A percentile compares a stretch with the other conserved stretches of the same genome.
Evolutionary conservation across 2,797 vertebrate species (phyloP).

Genomic region (Pseudochirops cupreus): DNA sequence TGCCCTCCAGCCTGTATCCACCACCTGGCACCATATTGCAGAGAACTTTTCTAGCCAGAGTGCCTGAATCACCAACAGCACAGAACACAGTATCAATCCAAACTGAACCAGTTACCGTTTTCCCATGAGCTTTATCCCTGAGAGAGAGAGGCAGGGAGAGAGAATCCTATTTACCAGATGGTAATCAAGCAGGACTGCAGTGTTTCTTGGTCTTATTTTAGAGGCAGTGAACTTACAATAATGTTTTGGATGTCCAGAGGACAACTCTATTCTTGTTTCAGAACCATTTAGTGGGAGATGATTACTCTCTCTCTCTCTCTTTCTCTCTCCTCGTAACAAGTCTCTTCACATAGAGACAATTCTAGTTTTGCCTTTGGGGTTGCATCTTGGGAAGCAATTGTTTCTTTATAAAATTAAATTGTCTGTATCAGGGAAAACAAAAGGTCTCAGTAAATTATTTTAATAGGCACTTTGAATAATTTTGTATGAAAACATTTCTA

Average conservation of each 20-base stretch:
- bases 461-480: constrained; percentile 82
- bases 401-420: constrained; percentile 84
- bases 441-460: constrained; percentile 84
- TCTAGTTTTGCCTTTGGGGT: constrained; percentile 68
- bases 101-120: constrained; percentile 74
- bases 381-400: constrained; percentile 77
- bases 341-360: not conserved
- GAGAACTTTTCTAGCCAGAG: constrained; percentile 87
- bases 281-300: constrained; percentile 58
- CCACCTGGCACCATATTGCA: constrained; percentile 69
- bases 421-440: constrained; percentile 80
- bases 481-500: constrained; percentile 82
- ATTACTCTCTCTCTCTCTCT: constrained; percentile 33
- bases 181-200: constrained; percentile 18
- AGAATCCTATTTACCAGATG: constrained; percentile 38
- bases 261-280: constrained; percentile 52
- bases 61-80: constrained; percentile 86
- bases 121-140: constrained; percentile 57
- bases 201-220: constrained; percentile 46
- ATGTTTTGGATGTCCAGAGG: constrained; percentile 48
- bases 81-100: constrained; percentile 76
- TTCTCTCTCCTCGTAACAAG: constrained; percentile 1
- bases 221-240: constrained; percentile 23
- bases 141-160: constrained; percentile 32
- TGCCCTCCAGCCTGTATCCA: constrained; percentile 70